Evolutionary conservation across 2,888 invertebrate genomes (phyloP).

Genomic region (Dugesia japonica): DNA sequence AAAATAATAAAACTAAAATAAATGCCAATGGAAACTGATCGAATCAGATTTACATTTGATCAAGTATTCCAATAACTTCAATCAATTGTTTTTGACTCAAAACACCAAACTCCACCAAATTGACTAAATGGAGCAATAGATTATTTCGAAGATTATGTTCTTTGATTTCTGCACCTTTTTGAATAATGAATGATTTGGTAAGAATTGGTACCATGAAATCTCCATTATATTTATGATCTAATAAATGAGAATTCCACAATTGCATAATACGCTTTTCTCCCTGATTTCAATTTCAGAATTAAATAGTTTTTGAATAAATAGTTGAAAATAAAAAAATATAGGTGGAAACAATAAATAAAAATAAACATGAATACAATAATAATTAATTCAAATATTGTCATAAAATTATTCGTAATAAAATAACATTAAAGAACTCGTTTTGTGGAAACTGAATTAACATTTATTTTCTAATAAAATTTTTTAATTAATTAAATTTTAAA

Average conservation of each 20-base stretch:
- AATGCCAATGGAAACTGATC: background rate
- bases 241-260: constrained; percentile 77
- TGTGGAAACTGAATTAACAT: too few species aligned
- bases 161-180: background rate
- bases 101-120: constrained; percentile 33
- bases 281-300: too few species aligned
- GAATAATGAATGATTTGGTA: constrained; percentile 17
- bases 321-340: too few species aligned
- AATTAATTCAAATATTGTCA: too few species aligned
- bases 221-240: constrained; percentile 26
- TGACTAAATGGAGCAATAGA: constrained; percentile 35
- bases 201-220: constrained; percentile 28
- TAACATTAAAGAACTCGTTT: too few species aligned
- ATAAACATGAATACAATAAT: too few species aligned
- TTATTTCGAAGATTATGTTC: constrained; percentile 29
- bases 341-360: too few species aligned
- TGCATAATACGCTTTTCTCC: constrained; percentile 96
- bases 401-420: too few species aligned
- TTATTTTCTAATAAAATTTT: too few species aligned
- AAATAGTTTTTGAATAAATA: too few species aligned
- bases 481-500: too few species aligned
- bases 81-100: constrained; percentile 16
- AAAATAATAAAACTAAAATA: background rate
- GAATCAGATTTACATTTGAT: background rate
- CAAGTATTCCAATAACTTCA: background rate